These are phyloP conservation scores for Perca fluviatilis DNA, from an alignment of 2,113 vertebrate genomes.

Conservation along the genomic window DNA sequence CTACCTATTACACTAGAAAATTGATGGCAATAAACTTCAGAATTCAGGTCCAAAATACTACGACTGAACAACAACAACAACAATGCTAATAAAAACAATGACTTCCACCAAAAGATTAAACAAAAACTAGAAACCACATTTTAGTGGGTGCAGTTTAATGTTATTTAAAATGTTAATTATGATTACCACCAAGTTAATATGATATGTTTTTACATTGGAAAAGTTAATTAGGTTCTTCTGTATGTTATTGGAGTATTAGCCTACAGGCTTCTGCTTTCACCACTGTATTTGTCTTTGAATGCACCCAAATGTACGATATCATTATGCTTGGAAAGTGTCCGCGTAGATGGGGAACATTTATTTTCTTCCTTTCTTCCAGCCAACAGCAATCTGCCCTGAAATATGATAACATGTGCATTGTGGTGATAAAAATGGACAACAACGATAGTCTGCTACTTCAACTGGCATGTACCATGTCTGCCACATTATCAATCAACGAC, in stretches of 20 bases:
- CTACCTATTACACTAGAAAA: background rate
- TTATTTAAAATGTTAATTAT: background rate
- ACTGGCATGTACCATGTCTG: conserved; percentile 11
- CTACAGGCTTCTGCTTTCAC: background rate
- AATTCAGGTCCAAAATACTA: background rate
- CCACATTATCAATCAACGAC: conserved; percentile 35
- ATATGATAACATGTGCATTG: conserved; percentile 45
- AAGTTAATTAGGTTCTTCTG: background rate
- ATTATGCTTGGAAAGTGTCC: conserved; percentile 16
- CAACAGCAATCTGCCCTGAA: conserved; percentile 25
- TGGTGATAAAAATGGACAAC: conserved; percentile 47
- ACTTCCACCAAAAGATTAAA: background rate
- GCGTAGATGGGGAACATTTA: conserved; percentile 22
- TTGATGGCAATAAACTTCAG: background rate
- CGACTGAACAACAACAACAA: background rate
- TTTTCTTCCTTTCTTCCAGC: conserved; percentile 25
- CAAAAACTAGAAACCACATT: background rate
- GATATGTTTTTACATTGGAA: background rate
- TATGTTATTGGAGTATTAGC: background rate
- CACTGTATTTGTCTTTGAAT: conserved; percentile 11
- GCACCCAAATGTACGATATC: conserved; percentile 29
- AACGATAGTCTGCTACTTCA: conserved; percentile 15
- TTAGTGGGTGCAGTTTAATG: background rate
- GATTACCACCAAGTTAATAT: background rate
- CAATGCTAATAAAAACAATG: background rate